These are phyloP conservation scores for Notoglanidium macrostoma DNA, from an alignment of 2,797 vertebrate species.

Conservation along the genomic window DNA sequence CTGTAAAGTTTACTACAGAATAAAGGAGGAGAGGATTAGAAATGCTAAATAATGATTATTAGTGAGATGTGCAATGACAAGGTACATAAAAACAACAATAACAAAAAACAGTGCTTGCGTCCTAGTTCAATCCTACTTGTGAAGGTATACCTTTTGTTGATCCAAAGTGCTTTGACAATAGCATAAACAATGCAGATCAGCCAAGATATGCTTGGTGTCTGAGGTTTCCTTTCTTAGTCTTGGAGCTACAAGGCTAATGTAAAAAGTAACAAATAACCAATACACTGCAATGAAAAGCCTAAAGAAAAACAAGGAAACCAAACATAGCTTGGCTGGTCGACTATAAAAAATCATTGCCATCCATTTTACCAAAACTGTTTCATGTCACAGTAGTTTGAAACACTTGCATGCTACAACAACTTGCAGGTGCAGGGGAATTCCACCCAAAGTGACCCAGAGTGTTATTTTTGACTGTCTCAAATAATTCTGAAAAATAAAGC, in stretches of 20 bases:
- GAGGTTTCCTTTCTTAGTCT: neutral
- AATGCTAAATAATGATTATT: conserved; percentile 2
- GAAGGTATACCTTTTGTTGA: conserved; percentile 60
- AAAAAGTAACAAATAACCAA: neutral
- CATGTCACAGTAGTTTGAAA: conserved; percentile 52
- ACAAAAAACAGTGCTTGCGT: neutral
- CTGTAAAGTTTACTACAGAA: neutral
- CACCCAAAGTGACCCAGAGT: neutral
- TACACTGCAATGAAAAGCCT: neutral
- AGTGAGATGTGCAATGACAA: neutral
- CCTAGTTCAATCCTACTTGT: neutral
- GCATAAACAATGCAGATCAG: conserved; percentile 39
- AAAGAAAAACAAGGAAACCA: neutral
- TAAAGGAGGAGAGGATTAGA: neutral
- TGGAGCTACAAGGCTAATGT: neutral
- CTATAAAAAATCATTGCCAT: conserved; percentile 34
- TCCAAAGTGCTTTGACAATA: conserved; percentile 50
- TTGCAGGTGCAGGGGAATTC: conserved; percentile 36
- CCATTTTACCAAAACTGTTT: conserved; percentile 36
- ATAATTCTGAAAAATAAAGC: neutral
- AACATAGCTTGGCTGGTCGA: conserved; percentile 19
- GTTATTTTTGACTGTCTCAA: neutral
- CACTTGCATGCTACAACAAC: conserved; percentile 45
- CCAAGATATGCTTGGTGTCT: conserved; percentile 32
- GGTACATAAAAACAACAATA: too few relatives aligned